A percentile compares a stretch with the other conserved stretches of the same genome.
phyloP scores from a whole-genome alignment of 2,888 invertebrate species.

The Syrista parreyssii region DNA sequence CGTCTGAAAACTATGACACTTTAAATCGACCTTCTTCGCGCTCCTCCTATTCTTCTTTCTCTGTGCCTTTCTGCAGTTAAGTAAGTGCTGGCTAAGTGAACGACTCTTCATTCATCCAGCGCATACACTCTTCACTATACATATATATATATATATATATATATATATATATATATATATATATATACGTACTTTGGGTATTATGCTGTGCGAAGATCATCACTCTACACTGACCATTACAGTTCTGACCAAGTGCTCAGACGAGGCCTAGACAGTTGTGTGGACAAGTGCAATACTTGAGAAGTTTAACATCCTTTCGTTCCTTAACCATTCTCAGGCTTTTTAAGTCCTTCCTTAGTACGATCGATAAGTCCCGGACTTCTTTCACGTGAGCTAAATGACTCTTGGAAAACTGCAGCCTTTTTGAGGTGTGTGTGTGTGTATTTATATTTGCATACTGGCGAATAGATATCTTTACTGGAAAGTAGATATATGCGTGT shows the following conservation, averaged over 20 bases:
- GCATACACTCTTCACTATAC: neutral
- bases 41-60: slow-evolving; percentile 13
- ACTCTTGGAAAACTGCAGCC: neutral
- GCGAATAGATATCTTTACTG: neutral
- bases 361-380: neutral
- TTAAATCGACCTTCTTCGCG: slow-evolving; percentile 36
- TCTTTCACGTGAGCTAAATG: neutral
- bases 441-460: neutral
- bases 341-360: neutral
- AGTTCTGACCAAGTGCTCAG: neutral
- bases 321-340: neutral
- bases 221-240: neutral
- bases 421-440: neutral
- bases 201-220: neutral
- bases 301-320: neutral
- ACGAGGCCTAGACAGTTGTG: neutral
- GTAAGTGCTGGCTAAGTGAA: slow-evolving; percentile 40
- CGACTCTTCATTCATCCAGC: slow-evolving; percentile 19
- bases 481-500: neutral
- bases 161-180: neutral
- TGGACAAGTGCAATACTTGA: neutral
- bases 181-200: neutral
- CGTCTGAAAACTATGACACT: slow-evolving; percentile 21
- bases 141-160: too few species aligned
- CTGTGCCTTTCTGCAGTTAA: slow-evolving; percentile 9